Evolutionary conservation across 2,113 vertebrate genomes (phyloP), one percentile per base, ranked within the genome.

Genomic region (Stomatorhinus ivindoensis): DNA sequence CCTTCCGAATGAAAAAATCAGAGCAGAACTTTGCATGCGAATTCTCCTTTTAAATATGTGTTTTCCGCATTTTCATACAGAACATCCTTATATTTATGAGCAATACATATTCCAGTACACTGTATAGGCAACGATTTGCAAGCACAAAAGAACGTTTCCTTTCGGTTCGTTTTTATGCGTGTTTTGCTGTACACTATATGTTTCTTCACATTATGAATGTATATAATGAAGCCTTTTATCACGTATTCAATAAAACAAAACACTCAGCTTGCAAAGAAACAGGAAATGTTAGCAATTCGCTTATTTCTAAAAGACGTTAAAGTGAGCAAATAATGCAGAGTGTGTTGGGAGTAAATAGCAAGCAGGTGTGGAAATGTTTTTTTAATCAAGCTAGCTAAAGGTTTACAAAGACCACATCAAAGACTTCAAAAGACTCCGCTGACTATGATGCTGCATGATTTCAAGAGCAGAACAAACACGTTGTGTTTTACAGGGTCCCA

Each of bases 1-100:
- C 24, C 86, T 84, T 88, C 35, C 89, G 88, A 90, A 88, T 88
- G 89, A 89, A 58, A 58, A 83, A 88, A 80, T 50, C 89, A 86
- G 88, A 73, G 82, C 80, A 51, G 69, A 50, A 85, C 39, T 61
- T 44, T 17, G 87, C 47, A 55, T 89, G 88, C 50, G 53, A 44
- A 50, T 87, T 65, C 9, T 55, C 88, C 73, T 58, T 89, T 90
- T 91, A 86, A 89, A 89, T 69, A 69, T 35, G 50, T 89, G 80
- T 86, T 69, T 89, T 80, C 35, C 51, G 31, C 55, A 44, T 86
- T 89, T 89, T 87, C 55, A 35, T 76, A 73, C 85, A 73, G 47
- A 89, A 65, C 84, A 50, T 48, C 82, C 58, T 88, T 88, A 90
- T 48, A 86, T 87, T 51, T 50, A 87, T 24, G 24, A 53, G 48